phyloP scores from a whole-genome alignment of 2,888 invertebrate genomes.

The Caenorhabditis doughertyi region DNA sequence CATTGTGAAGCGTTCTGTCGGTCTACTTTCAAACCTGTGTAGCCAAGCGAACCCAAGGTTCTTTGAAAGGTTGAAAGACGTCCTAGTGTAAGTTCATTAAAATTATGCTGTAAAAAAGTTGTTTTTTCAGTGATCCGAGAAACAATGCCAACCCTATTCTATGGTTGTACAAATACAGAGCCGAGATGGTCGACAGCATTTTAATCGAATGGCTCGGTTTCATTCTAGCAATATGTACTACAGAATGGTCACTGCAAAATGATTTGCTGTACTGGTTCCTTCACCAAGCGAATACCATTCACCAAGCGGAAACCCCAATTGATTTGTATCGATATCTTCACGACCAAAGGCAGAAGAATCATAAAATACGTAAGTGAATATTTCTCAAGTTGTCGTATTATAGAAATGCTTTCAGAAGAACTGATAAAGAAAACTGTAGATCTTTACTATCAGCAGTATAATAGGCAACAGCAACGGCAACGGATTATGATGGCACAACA shows the following conservation, averaged over 20 bases:
- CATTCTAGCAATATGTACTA: conserved; percentile 31
- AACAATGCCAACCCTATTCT: conserved; percentile 30
- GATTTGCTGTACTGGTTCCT: not conserved
- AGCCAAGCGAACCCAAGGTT: conserved; percentile 41
- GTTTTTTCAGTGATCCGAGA: not conserved
- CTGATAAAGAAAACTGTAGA: not conserved
- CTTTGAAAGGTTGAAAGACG: conserved; percentile 2
- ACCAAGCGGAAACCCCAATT: not conserved
- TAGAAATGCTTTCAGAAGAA: conserved; percentile 12
- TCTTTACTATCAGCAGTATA: not conserved
- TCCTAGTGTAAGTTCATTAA: conserved; percentile 31
- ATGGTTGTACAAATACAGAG: not conserved
- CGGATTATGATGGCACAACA: too few relatives aligned
- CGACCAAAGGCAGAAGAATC: conserved; percentile 7
- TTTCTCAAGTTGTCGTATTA: not conserved
- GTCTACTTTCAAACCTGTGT: conserved; percentile 46
- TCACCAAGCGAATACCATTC: conserved; percentile 5
- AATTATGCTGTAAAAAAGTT: not conserved
- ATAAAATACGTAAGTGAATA: conserved; percentile 18
- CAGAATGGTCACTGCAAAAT: not conserved
- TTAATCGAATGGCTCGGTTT: conserved; percentile 52
- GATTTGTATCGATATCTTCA: conserved; percentile 9
- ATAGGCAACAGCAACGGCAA: not conserved
- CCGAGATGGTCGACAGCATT: conserved; percentile 48
- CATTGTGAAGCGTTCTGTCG: conserved; percentile 43